A percentile compares a stretch with the other conserved stretches of the same genome.
Conservation (phyloP, 2,888 invertebrate genomes). For the Phania funesta region DNA sequence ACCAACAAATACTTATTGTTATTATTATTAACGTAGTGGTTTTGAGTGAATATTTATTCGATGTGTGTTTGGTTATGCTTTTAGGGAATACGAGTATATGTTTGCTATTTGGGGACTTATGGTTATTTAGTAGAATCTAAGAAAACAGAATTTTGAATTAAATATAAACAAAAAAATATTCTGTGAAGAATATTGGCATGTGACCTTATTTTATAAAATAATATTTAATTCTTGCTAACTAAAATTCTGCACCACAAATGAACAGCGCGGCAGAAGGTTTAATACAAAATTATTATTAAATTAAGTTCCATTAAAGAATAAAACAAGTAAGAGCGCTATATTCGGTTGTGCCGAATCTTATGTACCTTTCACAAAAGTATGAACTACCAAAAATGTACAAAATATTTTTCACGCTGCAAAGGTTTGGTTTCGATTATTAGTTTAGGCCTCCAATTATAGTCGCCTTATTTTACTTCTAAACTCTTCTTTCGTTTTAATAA, state of each 20-base stretch:
- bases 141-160: constrained; percentile 1
- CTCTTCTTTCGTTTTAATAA: too few species aligned
- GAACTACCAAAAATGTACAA: too few species aligned
- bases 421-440: too few species aligned
- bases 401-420: too few species aligned
- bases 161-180: not conserved
- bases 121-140: constrained; percentile 2
- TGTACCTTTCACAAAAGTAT: too few species aligned
- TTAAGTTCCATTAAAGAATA: too few species aligned
- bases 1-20: not conserved
- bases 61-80: constrained; percentile 21
- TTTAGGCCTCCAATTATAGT: too few species aligned
- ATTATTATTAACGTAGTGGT: constrained; percentile 6
- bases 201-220: not conserved
- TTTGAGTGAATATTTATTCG: constrained; percentile 39
- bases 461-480: too few species aligned
- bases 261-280: too few species aligned
- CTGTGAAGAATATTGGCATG: not conserved
- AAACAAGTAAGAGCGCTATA: too few species aligned
- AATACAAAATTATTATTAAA: not conserved
- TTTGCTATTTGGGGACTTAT: not conserved
- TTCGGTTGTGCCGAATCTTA: too few species aligned
- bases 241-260: not conserved
- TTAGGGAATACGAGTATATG: constrained; percentile 1
- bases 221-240: not conserved